Conservation (phyloP, 2,797 vertebrate genomes). For the Oophaga sylvatica region DNA sequence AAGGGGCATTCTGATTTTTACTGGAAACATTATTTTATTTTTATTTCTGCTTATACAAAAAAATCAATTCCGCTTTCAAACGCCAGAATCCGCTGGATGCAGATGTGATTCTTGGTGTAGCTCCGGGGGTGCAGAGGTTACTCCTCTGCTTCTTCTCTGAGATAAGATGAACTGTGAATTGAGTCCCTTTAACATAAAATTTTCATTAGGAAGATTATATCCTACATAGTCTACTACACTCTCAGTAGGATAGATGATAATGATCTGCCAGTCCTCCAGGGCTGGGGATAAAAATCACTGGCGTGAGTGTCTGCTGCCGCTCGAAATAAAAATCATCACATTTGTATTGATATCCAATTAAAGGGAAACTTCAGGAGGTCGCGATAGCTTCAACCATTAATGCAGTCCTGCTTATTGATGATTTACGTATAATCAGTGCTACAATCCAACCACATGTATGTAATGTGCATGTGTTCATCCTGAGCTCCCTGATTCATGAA, state of each 20-base stretch:
- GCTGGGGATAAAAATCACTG: not conserved
- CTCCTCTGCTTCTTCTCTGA: not conserved
- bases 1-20: too few relatives aligned
- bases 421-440: not conserved
- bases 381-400: not conserved
- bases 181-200: slow-evolving; percentile 19
- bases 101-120: not conserved
- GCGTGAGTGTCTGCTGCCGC: not conserved
- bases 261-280: slow-evolving; percentile 2
- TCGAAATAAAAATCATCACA: not conserved
- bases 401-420: not conserved
- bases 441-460: not conserved
- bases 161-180: slow-evolving; percentile 21
- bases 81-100: not conserved
- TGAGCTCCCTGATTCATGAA: not conserved
- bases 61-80: not conserved
- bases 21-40: too few relatives aligned
- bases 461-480: not conserved
- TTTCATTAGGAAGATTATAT: slow-evolving; percentile 44
- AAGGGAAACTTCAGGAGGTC: not conserved
- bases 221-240: not conserved
- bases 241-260: slow-evolving; percentile 31
- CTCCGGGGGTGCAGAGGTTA: not conserved
- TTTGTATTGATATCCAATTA: not conserved
- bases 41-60: too few relatives aligned